These are phyloP conservation scores for Malaclemys terrapin DNA, from an alignment of 2,113 vertebrate genomes.

Conservation along the genomic window DNA sequence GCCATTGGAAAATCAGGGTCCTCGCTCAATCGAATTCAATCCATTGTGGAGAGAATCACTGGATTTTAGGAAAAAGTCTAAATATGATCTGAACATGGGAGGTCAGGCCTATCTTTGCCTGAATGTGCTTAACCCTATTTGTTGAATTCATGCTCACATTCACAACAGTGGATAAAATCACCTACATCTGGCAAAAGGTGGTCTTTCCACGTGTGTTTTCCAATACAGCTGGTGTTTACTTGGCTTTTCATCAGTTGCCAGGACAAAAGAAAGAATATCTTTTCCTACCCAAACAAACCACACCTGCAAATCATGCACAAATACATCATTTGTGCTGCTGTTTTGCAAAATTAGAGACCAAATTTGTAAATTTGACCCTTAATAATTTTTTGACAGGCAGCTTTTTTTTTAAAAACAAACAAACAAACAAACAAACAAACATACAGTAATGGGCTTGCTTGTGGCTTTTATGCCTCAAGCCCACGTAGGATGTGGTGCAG, in stretches of 20 bases:
- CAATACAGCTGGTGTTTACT: neutral
- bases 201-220: no score
- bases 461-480: neutral
- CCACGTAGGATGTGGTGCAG: neutral
- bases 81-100: accelerated
- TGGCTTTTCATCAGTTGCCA: neutral
- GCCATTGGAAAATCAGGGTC: neutral
- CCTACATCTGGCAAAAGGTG: neutral
- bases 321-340: neutral
- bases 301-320: neutral
- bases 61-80: neutral
- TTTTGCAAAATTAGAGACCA: neutral
- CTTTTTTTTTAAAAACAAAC: neutral
- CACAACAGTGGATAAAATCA: neutral
- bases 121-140: neutral
- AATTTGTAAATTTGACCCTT: neutral
- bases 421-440: neutral
- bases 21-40: no score
- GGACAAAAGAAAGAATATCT: accelerated
- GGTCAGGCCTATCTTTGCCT: neutral
- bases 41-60: neutral
- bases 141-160: neutral
- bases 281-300: neutral
- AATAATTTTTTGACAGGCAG: neutral
- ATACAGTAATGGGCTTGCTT: neutral